These are phyloP conservation scores for Heliconius himera DNA, from an alignment of 1,140 invertebrate genomes.

Conservation along the genomic window DNA sequence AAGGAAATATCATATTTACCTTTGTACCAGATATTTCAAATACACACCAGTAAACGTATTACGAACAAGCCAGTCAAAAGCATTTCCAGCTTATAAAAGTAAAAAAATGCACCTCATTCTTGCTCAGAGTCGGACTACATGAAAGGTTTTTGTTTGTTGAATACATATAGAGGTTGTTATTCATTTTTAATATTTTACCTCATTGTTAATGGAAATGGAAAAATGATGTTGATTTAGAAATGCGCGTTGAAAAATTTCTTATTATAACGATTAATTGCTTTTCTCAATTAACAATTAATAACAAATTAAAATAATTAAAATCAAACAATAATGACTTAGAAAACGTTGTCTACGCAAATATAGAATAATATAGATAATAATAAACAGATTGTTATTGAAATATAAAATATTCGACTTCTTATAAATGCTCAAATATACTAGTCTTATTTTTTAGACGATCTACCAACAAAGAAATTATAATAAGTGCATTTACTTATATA, in stretches of 20 bases:
- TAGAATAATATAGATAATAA: no score
- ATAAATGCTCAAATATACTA: no score
- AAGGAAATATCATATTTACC: neutral
- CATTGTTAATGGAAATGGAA: neutral
- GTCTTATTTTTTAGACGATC: no score
- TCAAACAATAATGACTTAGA: no score
- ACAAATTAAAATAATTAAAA: no score
- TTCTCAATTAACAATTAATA: neutral
- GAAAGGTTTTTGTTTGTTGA: constrained; percentile 7
- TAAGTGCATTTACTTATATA: no score
- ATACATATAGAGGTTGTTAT: constrained; percentile 1
- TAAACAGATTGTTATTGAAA: no score
- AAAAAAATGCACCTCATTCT: neutral
- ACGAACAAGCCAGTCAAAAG: neutral
- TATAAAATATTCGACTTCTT: no score
- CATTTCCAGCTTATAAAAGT: neutral
- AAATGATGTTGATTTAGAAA: neutral
- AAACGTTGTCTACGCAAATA: no score
- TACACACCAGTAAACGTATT: neutral
- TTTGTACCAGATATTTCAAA: neutral
- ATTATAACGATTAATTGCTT: neutral
- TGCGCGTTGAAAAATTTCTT: neutral
- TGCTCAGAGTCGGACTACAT: constrained; percentile 9
- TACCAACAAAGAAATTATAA: no score
- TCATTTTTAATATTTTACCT: constrained; percentile 1